Base-by-base conservation (phyloP, 2,888 invertebrate genomes). In the Chrysodeixis includens region DNA sequence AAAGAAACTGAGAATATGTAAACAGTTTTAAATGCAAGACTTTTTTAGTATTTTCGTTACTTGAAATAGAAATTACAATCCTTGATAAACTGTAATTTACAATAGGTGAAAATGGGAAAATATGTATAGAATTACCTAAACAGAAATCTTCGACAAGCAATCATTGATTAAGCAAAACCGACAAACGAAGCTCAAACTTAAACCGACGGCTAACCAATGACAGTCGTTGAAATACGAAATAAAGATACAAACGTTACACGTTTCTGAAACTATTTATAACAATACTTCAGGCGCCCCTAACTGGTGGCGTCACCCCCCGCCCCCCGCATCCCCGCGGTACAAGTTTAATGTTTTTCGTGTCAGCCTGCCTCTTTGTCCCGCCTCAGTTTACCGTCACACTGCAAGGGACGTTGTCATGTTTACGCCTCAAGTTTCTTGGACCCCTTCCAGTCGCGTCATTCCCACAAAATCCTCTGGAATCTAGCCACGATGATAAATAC, bases 351-450 rank as follows among this genome's bases (percentile, higher is more conserved):
- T 83, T 85, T 85, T 87, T 80, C 80, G 79, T 74, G 76, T 78
- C 74, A 71, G 76, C 18, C 57, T 18, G 49, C 55, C 62, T 66
- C 74, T 71, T 78, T 78, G 76, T 83, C 70, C 64, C 61, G 71
- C 64, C 62, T 40, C 62, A 71, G 74, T 78, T 84, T 83, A 86
- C 86, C 79, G 83, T 86, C 83, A 79, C 79, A 83, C 83, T 86
- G 87, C 78, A 84, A 82, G 86, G 83, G 86, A 87, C 86, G 82
- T 75, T 86, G 90, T 86, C 90, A 86, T 89, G 90, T 90, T 91
- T 88, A 84, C 84, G 85, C 79, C 76, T 67, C 70, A 88, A 92
- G 82, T 92, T 91, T 88, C 87, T 92, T 93, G 93, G 93, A 91
- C 77, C 83, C 76, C 71, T 85, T 92, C 92, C 93, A 93, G 87